phyloP scores from a whole-genome alignment of 2,888 invertebrate species.

The Eristalinus aeneus region DNA sequence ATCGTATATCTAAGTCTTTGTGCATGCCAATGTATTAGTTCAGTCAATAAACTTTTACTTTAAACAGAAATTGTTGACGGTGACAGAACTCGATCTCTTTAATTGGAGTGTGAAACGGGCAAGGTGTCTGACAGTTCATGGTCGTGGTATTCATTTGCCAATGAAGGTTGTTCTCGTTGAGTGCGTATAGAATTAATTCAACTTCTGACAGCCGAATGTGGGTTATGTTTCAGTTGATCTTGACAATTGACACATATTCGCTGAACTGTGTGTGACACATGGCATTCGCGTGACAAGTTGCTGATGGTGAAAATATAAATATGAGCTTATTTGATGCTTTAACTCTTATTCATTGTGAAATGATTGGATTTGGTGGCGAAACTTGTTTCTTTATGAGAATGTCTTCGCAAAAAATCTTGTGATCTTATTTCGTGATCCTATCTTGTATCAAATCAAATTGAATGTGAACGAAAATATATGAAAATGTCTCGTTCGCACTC shows the following conservation, averaged over 20 bases:
- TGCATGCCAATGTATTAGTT: constrained; percentile 44
- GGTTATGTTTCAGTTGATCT: background rate
- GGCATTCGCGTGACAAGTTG: background rate
- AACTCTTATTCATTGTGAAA: too few relatives aligned
- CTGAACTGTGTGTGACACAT: background rate
- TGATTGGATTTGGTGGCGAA: background rate
- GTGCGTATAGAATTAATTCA: background rate
- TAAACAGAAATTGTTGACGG: background rate
- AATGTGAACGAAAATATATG: too few relatives aligned
- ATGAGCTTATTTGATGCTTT: too few relatives aligned
- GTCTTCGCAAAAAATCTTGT: too few relatives aligned
- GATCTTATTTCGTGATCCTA: too few relatives aligned
- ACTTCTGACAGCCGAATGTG: background rate
- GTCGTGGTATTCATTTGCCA: background rate
- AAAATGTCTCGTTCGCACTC: too few relatives aligned
- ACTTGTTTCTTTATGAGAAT: too few relatives aligned
- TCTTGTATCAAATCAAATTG: too few relatives aligned
- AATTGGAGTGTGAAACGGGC: background rate
- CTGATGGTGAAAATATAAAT: too few relatives aligned
- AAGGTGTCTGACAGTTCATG: background rate
- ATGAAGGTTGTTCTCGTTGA: background rate
- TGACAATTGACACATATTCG: background rate
- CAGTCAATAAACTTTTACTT: constrained; percentile 45
- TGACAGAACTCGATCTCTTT: background rate
- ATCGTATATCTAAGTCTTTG: constrained; percentile 18